Conservation (phyloP, 2,797 vertebrate species). For the Diglossa cyanea region DNA sequence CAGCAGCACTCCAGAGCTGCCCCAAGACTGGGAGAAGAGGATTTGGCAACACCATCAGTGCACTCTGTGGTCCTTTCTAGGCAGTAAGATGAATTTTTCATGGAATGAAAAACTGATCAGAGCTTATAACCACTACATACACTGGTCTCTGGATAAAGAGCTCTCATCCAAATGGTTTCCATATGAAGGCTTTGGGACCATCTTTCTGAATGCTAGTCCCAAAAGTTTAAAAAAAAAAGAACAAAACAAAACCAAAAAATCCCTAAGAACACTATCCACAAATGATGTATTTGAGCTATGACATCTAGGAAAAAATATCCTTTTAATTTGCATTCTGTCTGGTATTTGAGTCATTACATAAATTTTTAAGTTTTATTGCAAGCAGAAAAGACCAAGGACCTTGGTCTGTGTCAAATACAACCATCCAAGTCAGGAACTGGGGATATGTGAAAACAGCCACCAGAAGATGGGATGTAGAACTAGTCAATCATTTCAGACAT, state of each 20-base stretch:
- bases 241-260: fast-evolving
- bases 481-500: not conserved
- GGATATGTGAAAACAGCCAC: not conserved
- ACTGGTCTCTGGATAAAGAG: not conserved
- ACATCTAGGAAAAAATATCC: not conserved
- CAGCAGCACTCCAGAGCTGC: not conserved
- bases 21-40: not conserved
- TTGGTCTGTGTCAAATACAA: not conserved
- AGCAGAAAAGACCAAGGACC: not conserved
- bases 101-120: not conserved
- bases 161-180: not conserved
- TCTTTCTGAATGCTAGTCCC: not conserved
- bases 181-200: not conserved
- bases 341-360: not conserved
- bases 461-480: not conserved
- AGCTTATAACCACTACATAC: not conserved
- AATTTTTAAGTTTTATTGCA: not conserved
- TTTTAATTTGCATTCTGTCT: not conserved
- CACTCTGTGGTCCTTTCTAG: not conserved
- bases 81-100: not conserved
- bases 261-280: not conserved
- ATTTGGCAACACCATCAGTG: not conserved
- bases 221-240: not conserved
- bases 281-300: not conserved
- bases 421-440: not conserved